These are phyloP conservation scores for Probaryconus sp. DNA, from an alignment of 1,140 invertebrate genomes.

Conservation along the genomic window DNA sequence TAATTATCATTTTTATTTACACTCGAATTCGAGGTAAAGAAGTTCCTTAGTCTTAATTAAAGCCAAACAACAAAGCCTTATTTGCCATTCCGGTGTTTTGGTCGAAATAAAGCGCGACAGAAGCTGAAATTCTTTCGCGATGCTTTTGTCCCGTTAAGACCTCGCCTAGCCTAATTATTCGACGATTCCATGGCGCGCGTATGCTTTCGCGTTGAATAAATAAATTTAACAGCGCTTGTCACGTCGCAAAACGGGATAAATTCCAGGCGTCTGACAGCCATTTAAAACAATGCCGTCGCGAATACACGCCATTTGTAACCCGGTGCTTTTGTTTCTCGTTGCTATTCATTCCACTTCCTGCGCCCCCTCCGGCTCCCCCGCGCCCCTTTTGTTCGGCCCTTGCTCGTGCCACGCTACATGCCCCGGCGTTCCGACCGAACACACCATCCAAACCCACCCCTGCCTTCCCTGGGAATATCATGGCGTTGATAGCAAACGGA, in stretches of 20 bases:
- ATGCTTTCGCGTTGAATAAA: slow-evolving; percentile 70
- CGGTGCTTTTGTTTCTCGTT: slow-evolving; percentile 75
- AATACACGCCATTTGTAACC: slow-evolving; percentile 78
- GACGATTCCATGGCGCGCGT: slow-evolving; percentile 46
- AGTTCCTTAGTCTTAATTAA: slow-evolving; percentile 54
- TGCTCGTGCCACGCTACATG: slow-evolving; percentile 37
- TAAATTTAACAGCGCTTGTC: slow-evolving; percentile 76
- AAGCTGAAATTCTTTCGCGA: slow-evolving; percentile 43
- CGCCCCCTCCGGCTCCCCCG: slow-evolving; percentile 1
- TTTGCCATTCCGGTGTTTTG: slow-evolving; percentile 21
- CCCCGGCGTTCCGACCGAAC: slow-evolving; percentile 38
- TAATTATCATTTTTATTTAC: background rate
- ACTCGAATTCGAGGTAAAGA: no score
- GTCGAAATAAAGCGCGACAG: slow-evolving; percentile 22
- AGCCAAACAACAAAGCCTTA: slow-evolving; percentile 13
- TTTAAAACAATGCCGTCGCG: slow-evolving; percentile 78
- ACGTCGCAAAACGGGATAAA: slow-evolving; percentile 77
- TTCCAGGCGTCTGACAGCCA: slow-evolving; percentile 76
- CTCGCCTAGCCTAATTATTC: slow-evolving; percentile 57
- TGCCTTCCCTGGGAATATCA: slow-evolving; percentile 44
- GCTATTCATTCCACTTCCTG: slow-evolving; percentile 71
- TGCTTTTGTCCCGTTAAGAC: slow-evolving; percentile 51
- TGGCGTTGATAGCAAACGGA: slow-evolving; percentile 56
- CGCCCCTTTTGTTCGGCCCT: slow-evolving; percentile 30
- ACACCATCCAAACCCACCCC: slow-evolving; percentile 49